A percentile compares a stretch with the other conserved stretches of the same genome.
phyloP scores from a whole-genome alignment of 2,888 invertebrate genomes.

The Amphipoea lucens region DNA sequence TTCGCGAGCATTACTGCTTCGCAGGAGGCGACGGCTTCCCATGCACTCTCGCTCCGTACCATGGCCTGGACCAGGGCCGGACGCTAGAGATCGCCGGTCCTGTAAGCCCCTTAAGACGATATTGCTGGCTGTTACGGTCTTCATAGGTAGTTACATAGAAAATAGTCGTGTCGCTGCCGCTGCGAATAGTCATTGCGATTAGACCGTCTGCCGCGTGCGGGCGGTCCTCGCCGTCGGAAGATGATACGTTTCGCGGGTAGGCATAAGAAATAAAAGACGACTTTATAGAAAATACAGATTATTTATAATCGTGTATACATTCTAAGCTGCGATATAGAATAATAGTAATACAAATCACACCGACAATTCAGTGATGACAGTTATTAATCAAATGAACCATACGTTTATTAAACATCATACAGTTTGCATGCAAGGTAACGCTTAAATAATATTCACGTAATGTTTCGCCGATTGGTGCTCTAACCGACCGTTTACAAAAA shows the following conservation, averaged over 20 bases:
- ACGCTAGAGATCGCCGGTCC: too few relatives aligned
- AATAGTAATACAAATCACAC: slow-evolving; percentile 70
- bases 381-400: slow-evolving; percentile 48
- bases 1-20: too few relatives aligned
- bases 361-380: slow-evolving; percentile 61
- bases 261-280: slow-evolving; percentile 62
- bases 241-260: background rate
- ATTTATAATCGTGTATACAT: slow-evolving; percentile 75
- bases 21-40: too few relatives aligned
- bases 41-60: too few relatives aligned
- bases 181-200: background rate
- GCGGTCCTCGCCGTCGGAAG: background rate
- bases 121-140: too few relatives aligned
- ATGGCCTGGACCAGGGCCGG: too few relatives aligned
- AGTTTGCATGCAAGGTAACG: slow-evolving; percentile 47
- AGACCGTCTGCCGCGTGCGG: background rate
- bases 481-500: slow-evolving; percentile 22
- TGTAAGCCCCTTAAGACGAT: too few relatives aligned
- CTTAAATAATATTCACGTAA: slow-evolving; percentile 44
- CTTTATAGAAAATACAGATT: slow-evolving; percentile 75
- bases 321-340: slow-evolving; percentile 73
- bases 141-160: too few relatives aligned
- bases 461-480: slow-evolving; percentile 20
- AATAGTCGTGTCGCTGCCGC: too few relatives aligned
- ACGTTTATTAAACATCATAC: slow-evolving; percentile 40